These are phyloP conservation scores for Lamellibrachia columna DNA, from an alignment of 2,888 invertebrate genomes.

Conservation along the genomic window DNA sequence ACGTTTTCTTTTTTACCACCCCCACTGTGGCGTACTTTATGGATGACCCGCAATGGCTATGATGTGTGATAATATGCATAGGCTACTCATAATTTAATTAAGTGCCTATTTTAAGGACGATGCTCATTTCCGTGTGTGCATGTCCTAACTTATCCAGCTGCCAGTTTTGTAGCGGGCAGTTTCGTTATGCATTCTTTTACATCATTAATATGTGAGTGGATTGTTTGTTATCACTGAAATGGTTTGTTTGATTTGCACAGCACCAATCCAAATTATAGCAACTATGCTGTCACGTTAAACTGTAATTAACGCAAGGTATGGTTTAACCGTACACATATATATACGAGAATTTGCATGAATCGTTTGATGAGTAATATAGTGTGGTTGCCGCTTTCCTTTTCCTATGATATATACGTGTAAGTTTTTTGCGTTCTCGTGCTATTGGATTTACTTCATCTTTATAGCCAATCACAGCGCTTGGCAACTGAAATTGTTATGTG, in stretches of 20 bases:
- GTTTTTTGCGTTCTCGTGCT: neutral
- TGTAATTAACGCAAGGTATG: neutral
- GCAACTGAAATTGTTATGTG: neutral
- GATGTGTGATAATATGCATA: neutral
- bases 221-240: neutral
- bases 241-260: neutral
- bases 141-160: neutral
- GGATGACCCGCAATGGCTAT: too few species aligned
- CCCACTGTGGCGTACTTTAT: too few species aligned
- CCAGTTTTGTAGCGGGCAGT: neutral
- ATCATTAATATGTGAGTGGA: neutral
- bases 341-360: neutral
- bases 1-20: too few species aligned
- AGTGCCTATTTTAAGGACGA: neutral
- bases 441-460: neutral
- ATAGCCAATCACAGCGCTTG: neutral
- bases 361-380: neutral
- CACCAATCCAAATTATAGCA: conserved; percentile 4
- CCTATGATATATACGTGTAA: neutral
- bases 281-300: neutral
- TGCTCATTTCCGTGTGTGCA: neutral
- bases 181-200: conserved; percentile 4
- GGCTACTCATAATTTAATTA: neutral
- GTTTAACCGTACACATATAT: neutral
- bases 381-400: neutral